phyloP scores from a whole-genome alignment of 2,888 invertebrate genomes.

The Oscheius sp. region DNA sequence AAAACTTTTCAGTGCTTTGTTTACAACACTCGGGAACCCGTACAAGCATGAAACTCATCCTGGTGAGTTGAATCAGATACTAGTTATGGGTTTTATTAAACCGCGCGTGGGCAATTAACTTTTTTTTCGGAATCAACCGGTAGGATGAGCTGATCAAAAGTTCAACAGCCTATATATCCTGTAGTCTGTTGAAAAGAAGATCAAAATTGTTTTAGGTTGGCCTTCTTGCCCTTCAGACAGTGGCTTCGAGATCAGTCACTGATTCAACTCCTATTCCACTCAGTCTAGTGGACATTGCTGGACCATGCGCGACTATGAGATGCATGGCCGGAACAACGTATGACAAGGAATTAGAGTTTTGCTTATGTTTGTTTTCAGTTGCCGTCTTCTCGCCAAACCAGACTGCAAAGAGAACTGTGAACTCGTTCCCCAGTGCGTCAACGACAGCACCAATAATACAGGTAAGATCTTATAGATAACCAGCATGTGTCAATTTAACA shows the following conservation, averaged over 20 bases:
- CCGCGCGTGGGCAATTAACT: constrained; percentile 18
- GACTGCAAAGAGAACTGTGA: constrained; percentile 26
- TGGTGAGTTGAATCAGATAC: too few relatives aligned
- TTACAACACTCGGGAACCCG: too few relatives aligned
- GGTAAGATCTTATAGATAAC: background rate
- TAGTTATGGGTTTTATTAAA: background rate
- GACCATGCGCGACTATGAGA: constrained; percentile 1
- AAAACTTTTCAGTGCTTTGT: too few relatives aligned
- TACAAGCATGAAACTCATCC: too few relatives aligned
- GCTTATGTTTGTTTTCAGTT: background rate
- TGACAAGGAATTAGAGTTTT: background rate
- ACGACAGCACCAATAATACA: background rate
- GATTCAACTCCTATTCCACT: constrained; percentile 14
- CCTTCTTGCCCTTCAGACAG: background rate
- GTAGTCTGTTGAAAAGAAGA: background rate
- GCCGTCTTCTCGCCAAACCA: constrained; percentile 5
- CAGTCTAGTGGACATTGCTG: background rate
- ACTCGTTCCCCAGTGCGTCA: constrained; percentile 4
- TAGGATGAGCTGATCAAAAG: too few relatives aligned
- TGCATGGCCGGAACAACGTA: constrained; percentile 21
- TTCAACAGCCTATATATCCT: background rate
- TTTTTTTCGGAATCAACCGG: background rate
- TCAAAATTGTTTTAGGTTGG: constrained; percentile 13
- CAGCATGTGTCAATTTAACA: background rate
- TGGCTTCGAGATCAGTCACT: constrained; percentile 10